Conservation (phyloP, 2,888 invertebrate genomes). For the Melikaiella ostensackeni region DNA sequence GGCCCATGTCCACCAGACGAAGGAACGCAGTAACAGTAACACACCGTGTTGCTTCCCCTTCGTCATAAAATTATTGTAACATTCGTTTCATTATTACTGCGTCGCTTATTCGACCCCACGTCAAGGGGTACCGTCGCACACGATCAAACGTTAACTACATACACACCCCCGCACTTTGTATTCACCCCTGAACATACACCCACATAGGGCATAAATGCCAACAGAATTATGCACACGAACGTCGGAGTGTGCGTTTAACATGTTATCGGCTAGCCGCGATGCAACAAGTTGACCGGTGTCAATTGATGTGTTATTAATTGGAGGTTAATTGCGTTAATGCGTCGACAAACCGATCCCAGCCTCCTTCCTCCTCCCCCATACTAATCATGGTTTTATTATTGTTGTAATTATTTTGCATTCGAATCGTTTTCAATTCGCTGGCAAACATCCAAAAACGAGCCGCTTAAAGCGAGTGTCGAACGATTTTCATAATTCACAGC, state of each 20-base stretch:
- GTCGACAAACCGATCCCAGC: conserved; percentile 61
- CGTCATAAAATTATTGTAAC: conserved; percentile 32
- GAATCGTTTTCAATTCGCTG: conserved; percentile 71
- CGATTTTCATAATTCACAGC: conserved; percentile 76
- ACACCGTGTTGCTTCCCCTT: conserved; percentile 6
- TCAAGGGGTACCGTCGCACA: conserved; percentile 7
- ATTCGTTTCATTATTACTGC: conserved; percentile 27
- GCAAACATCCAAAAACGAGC: conserved; percentile 67
- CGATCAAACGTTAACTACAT: conserved; percentile 30
- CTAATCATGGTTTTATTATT: conserved; percentile 68
- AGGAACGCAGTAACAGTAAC: background rate
- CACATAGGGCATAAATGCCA: conserved; percentile 40
- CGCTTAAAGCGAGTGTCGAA: conserved; percentile 46
- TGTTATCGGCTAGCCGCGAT: conserved; percentile 69
- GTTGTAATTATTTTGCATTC: conserved; percentile 66
- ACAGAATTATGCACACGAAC: conserved; percentile 59
- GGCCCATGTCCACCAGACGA: conserved; percentile 67
- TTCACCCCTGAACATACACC: conserved; percentile 23
- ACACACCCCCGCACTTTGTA: conserved; percentile 39
- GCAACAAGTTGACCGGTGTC: conserved; percentile 77
- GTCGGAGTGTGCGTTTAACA: conserved; percentile 61
- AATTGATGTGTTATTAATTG: conserved; percentile 77
- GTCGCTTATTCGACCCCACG: conserved; percentile 15
- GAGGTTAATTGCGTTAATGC: conserved; percentile 77
- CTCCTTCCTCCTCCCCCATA: conserved; percentile 53